Percentiles rank a stretch among this genome's conserved stretches.
Evolutionary conservation across 2,888 invertebrate species (phyloP).

Genomic region (Cactoblastis cactorum): DNA sequence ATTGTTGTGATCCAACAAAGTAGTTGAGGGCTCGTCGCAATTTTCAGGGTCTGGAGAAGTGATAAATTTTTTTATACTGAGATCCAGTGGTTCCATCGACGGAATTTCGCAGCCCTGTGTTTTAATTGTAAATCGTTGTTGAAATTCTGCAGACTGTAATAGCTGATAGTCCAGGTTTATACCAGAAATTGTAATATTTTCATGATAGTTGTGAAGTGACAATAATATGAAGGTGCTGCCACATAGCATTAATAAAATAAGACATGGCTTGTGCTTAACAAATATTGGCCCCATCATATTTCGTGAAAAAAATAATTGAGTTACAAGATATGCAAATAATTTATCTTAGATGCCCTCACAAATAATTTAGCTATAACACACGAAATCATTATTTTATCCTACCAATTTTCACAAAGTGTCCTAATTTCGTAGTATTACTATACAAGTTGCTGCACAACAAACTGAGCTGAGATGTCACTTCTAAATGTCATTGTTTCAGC

Average conservation of each 20-base stretch:
- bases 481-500: background rate
- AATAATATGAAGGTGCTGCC: background rate
- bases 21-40: conserved; percentile 32
- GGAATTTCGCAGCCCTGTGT: conserved; percentile 82
- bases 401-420: background rate
- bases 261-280: background rate
- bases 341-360: no score
- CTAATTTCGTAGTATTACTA: background rate
- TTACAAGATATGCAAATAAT: background rate
- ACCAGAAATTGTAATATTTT: background rate
- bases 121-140: conserved; percentile 56
- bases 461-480: background rate
- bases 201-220: background rate
- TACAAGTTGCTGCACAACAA: background rate
- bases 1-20: conserved; percentile 78
- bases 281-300: background rate
- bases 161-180: background rate
- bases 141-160: background rate
- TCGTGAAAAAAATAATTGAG: background rate
- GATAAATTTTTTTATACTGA: conserved; percentile 64
- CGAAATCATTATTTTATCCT: no score
- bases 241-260: background rate
- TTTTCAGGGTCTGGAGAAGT: conserved; percentile 62
- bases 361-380: no score
- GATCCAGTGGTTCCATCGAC: conserved; percentile 76